Evolutionary conservation across 1,140 invertebrate genomes (phyloP).

Genomic region (Drosophila pectinifera): DNA sequence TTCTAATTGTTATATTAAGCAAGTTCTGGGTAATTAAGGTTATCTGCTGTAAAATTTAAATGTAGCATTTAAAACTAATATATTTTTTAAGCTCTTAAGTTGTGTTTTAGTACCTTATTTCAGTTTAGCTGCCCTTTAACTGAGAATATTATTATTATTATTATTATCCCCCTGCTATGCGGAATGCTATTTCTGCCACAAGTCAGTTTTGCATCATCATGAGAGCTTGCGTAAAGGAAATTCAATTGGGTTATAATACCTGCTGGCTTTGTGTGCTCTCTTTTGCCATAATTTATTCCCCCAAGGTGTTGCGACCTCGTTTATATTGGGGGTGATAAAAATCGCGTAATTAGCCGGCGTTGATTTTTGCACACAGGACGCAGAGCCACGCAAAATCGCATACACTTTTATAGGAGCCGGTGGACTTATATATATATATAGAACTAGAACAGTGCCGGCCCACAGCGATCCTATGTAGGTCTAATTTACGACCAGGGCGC

Average conservation of each 20-base stretch:
- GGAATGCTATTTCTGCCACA: background rate
- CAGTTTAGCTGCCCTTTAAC: no score
- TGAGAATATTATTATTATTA: no score
- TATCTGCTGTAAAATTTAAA: background rate
- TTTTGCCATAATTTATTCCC: constrained; percentile 32
- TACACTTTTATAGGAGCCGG: background rate
- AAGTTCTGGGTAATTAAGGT: no score
- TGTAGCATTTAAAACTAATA: background rate
- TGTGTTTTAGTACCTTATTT: background rate
- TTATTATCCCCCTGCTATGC: no score
- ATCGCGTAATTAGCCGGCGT: constrained; percentile 79
- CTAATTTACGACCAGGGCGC: constrained; percentile 71
- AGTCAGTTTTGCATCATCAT: background rate
- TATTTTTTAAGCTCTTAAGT: no score
- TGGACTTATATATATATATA: constrained; percentile 20
- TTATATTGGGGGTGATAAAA: constrained; percentile 69
- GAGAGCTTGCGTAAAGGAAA: background rate
- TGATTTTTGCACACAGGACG: constrained; percentile 78
- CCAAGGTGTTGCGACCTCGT: constrained; percentile 60
- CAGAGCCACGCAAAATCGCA: constrained; percentile 17
- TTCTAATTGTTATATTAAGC: background rate
- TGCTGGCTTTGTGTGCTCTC: constrained; percentile 2
- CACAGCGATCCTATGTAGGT: constrained; percentile 53
- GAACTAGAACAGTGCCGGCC: constrained; percentile 51
- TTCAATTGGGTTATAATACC: constrained; percentile 15